These are phyloP conservation scores for Piprites chloris DNA, from an alignment of 2,113 vertebrate genomes.

Conservation along the genomic window DNA sequence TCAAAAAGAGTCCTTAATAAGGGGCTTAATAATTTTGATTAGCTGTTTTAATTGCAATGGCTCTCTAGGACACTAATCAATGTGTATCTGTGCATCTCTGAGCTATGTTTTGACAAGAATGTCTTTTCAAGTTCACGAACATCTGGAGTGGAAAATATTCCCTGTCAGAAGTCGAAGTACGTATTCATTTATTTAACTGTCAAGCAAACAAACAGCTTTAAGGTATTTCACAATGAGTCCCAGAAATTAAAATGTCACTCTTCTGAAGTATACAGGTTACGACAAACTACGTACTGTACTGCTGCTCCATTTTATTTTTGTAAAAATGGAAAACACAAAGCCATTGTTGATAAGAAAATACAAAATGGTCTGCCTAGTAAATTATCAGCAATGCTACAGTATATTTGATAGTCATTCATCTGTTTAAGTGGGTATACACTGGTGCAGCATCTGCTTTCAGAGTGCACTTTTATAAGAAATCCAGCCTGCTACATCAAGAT, in stretches of 20 bases:
- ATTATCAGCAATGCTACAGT: fast-evolving
- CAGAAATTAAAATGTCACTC: not conserved
- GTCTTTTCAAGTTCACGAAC: not conserved
- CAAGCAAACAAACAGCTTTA: slow-evolving; percentile 12
- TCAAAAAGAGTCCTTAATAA: not conserved
- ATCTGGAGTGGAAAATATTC: not conserved
- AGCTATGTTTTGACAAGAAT: not conserved
- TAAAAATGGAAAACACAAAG: not conserved
- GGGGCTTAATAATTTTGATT: not conserved
- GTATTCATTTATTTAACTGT: not conserved
- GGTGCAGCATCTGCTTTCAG: not conserved
- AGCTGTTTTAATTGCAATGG: not conserved
- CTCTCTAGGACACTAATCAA: not conserved
- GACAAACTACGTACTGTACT: not conserved
- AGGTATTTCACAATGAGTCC: not conserved
- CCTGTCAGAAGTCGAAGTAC: not conserved
- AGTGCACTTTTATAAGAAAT: not conserved
- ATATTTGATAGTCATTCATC: not conserved
- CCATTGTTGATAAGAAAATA: not conserved
- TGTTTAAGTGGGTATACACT: not conserved
- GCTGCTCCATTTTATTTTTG: not conserved
- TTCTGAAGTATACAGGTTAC: not conserved
- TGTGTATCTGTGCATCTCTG: not conserved
- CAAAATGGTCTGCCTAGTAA: not conserved
- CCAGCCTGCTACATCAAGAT: not conserved